Percentiles rank a stretch among this genome's conserved stretches.
Conservation (phyloP, 37 sponge, comb jelly and placozoan genomes). For the Tethya wilhelma region DNA sequence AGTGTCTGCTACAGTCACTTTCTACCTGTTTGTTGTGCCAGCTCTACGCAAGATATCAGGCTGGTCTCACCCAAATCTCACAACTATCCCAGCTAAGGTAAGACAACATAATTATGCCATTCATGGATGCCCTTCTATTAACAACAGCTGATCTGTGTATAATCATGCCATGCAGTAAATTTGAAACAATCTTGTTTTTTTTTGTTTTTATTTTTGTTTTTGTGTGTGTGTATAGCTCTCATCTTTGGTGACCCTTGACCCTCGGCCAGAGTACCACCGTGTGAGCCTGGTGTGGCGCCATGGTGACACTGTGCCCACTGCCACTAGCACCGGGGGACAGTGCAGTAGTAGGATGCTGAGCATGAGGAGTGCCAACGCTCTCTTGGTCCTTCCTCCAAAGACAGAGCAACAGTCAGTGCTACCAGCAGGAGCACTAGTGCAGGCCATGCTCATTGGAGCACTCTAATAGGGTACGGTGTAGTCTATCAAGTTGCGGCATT, state of each 20-base stretch:
- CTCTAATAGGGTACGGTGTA: neutral
- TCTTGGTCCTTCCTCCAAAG: constrained; percentile 83
- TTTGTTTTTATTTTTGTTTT: neutral
- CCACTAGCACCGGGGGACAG: constrained; percentile 86
- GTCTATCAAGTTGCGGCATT: too few species aligned
- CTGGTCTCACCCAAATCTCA: constrained; percentile 3
- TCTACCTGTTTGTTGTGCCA: constrained; percentile 91
- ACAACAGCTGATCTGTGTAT: neutral
- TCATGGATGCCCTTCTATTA: neutral
- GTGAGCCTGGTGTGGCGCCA: constrained; percentile 48
- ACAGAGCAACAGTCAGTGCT: constrained; percentile 42
- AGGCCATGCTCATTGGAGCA: constrained; percentile 50
- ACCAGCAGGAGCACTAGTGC: constrained; percentile 27
- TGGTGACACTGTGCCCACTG: constrained; percentile 42
- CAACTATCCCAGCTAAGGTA: constrained; percentile 23
- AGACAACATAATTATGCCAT: neutral
- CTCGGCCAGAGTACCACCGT: constrained; percentile 91
- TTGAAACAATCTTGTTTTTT: neutral
- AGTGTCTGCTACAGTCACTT: constrained; percentile 93
- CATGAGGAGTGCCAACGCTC: constrained; percentile 88
- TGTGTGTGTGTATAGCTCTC: constrained; percentile 29
- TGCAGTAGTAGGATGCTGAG: constrained; percentile 96
- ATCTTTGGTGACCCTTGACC: constrained; percentile 58
- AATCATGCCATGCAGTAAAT: neutral
- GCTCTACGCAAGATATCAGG: constrained; percentile 87